Percentiles rank a stretch among this genome's conserved stretches.
These are phyloP conservation scores for Serilophus lunatus DNA, from an alignment of 2,113 vertebrate species.

Conservation along the genomic window DNA sequence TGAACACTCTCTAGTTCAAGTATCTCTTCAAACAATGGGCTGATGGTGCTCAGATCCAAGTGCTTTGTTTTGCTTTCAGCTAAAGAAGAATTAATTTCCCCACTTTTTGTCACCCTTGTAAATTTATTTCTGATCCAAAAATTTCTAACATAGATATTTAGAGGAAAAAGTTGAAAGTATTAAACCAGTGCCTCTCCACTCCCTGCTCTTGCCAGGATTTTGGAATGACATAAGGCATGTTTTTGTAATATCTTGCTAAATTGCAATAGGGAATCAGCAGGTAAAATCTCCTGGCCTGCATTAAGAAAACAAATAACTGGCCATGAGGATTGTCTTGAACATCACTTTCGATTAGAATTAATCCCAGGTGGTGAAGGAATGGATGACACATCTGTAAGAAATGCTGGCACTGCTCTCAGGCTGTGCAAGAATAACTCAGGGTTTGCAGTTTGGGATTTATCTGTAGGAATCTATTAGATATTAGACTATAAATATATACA, in stretches of 20 bases:
- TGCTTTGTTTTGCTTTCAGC: not conserved
- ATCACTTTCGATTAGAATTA: slow-evolving; percentile 39
- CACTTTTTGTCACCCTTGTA: not conserved
- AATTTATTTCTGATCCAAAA: not conserved
- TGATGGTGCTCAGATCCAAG: not conserved
- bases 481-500: not conserved
- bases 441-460: not conserved
- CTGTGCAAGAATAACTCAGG: not conserved
- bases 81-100: not conserved
- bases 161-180: not conserved
- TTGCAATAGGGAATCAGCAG: not conserved
- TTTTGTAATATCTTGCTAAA: not conserved
- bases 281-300: not conserved
- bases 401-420: not conserved
- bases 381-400: slow-evolving; percentile 26
- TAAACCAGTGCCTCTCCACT: not conserved
- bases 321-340: not conserved
- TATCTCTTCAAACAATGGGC: not conserved
- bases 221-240: not conserved
- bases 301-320: slow-evolving; percentile 41
- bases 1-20: not conserved
- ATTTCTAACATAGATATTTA: not conserved
- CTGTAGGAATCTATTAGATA: not conserved
- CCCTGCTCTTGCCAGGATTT: not conserved
- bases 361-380: slow-evolving; percentile 26